Evolutionary conservation across 2,888 invertebrate genomes (phyloP), one percentile per base, ranked within the genome.

Genomic region (Zhuqinia jingwanae): DNA sequence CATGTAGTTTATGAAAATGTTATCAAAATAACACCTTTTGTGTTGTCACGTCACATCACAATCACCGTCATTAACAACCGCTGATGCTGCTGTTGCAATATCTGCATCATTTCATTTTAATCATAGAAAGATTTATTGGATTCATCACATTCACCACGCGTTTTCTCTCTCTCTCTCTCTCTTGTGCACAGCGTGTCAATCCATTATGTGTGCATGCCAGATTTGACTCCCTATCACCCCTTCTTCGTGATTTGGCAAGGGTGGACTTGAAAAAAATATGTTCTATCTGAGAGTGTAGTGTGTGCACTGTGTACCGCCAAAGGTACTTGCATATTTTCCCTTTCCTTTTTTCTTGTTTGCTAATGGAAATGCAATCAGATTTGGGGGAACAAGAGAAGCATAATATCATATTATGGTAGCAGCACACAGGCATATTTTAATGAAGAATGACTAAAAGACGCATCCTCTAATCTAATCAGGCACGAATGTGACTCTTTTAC

Each of bases 1-100:
- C 53, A 56, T 56, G 36, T 36, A 75, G 5, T 75, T 76, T 68
- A 78, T 58, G 65, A 78, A 84, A 76, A 83, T 65, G 78, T 70
- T 84, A 84, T 84, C 83, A 84, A 84, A 84, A 84, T 77, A 77
- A 78, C 81, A 81, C 81, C 81, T 81, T 84, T 83, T 83, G 58
- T 56, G 30, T 36, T 84, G 84, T 84, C 84, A 58, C 47, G 77
- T 84, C 78, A 53, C 17, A 75, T 75, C 36, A 75, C 56, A 75
- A 75, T 75, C 56, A 53, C 73, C 53, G 27, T 73, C 47, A 30
- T 65, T 36, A 36, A 36, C 36, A 6, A 36, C 36, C 36, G 53
- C 53, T 53, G 17, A 20, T 47, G 13, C 17, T 65, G 36, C n/a
- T 42, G 42, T 11, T 25, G 36, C 58, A 22, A 27, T 3, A 65